A percentile compares a stretch with the other conserved stretches of the same genome.
These are phyloP conservation scores for Dryadula phaetusa DNA, from an alignment of 2,888 invertebrate species.

Conservation along the genomic window DNA sequence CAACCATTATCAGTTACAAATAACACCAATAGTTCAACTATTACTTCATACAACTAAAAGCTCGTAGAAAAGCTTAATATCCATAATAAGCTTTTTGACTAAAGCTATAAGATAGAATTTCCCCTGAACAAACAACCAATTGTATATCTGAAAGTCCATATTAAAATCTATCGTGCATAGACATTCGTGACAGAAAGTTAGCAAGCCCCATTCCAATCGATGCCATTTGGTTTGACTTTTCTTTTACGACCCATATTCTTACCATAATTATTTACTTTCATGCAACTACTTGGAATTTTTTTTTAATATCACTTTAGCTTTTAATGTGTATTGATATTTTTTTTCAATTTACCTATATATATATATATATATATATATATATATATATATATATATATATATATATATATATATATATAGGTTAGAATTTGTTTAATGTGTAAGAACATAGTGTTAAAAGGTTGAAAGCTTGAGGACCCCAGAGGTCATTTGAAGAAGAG, in stretches of 20 bases:
- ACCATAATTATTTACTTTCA: slow-evolving; percentile 73
- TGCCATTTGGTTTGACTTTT: slow-evolving; percentile 66
- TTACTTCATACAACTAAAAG: background rate
- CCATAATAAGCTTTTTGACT: background rate
- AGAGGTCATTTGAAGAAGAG: too few species aligned
- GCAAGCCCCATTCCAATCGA: slow-evolving; percentile 71
- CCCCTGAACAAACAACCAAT: background rate
- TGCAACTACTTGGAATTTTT: slow-evolving; percentile 49
- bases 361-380: slow-evolving; percentile 39
- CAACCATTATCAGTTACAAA: background rate
- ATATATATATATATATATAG: too few species aligned
- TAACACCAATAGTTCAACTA: slow-evolving; percentile 7
- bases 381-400: too few species aligned
- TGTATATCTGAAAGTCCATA: slow-evolving; percentile 44
- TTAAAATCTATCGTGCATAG: slow-evolving; percentile 79
- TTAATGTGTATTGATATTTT: slow-evolving; percentile 2
- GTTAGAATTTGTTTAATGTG: too few species aligned
- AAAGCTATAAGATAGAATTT: background rate
- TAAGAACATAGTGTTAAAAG: too few species aligned
- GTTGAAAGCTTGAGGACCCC: too few species aligned
- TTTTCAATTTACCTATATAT: background rate
- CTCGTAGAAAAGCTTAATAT: background rate
- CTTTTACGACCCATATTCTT: slow-evolving; percentile 55
- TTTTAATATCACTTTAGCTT: slow-evolving; percentile 25
- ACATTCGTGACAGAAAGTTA: slow-evolving; percentile 75